Evolutionary conservation across 1,140 invertebrate genomes (phyloP).

Genomic region (Teleopsis dalmanni): DNA sequence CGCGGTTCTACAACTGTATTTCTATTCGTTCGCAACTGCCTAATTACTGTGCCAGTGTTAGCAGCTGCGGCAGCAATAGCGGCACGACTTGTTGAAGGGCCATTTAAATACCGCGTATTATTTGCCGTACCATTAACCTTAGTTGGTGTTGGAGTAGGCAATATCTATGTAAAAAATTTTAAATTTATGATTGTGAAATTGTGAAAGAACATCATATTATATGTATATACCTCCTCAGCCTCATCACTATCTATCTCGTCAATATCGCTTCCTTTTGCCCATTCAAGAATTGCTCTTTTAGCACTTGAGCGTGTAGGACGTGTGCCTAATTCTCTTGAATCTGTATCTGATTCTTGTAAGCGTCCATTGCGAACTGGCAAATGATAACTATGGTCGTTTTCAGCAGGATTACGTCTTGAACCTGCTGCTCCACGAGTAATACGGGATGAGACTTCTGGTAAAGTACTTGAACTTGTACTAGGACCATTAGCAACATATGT

Average conservation of each 20-base stretch:
- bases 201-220: not conserved
- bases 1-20: conserved; percentile 27
- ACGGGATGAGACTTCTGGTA: conserved; percentile 28
- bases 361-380: conserved; percentile 36
- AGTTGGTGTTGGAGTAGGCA: conserved; percentile 41
- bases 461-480: conserved; percentile 22
- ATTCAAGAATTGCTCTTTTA: conserved; percentile 30
- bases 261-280: conserved; percentile 34
- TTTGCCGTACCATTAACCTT: conserved; percentile 17
- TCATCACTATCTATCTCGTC: conserved; percentile 23
- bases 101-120: conserved; percentile 14
- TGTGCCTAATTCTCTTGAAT: conserved; percentile 24
- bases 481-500: not conserved
- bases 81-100: conserved; percentile 33
- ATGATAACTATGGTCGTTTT: conserved; percentile 42
- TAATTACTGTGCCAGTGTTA: conserved; percentile 4
- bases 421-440: conserved; percentile 29
- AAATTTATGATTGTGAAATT: no score
- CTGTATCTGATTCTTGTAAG: conserved; percentile 36
- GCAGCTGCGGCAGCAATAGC: conserved; percentile 14
- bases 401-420: conserved; percentile 20
- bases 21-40: conserved; percentile 38
- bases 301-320: conserved; percentile 34
- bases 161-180: conserved; percentile 21
- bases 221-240: conserved; percentile 28